phyloP scores from a whole-genome alignment of 2,797 vertebrate genomes.

The Brachyalestes nurse region DNA sequence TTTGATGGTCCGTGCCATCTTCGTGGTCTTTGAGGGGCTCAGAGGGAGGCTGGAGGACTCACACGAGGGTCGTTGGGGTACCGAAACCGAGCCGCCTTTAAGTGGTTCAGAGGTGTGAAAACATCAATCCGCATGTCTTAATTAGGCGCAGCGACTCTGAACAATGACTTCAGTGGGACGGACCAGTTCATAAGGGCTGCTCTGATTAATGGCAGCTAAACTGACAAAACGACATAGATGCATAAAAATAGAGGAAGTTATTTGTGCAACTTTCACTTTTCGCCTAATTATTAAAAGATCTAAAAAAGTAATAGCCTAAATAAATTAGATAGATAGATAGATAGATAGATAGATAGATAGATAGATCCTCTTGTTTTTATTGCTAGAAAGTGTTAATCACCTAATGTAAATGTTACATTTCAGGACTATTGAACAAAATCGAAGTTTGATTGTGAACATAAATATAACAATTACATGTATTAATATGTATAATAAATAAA shows the following conservation, averaged over 20 bases:
- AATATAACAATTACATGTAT: background rate
- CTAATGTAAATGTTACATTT: no score
- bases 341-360: no score
- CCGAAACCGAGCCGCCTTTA: conserved; percentile 75
- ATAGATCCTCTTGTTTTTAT: no score
- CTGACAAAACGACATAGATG: conserved; percentile 42
- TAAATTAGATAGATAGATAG: no score
- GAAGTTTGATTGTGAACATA: background rate
- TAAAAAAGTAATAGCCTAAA: background rate
- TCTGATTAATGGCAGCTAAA: conserved; percentile 73
- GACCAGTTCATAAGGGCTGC: conserved; percentile 65
- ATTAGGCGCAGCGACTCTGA: conserved; percentile 57
- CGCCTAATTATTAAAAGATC: conserved; percentile 23
- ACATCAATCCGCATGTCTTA: conserved; percentile 44
- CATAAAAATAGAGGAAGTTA: conserved; percentile 43
- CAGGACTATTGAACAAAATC: no score
- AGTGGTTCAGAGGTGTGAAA: conserved; percentile 65
- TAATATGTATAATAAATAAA: background rate
- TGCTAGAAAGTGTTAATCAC: background rate
- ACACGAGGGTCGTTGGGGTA: conserved; percentile 61
- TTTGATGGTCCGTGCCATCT: conserved; percentile 66
- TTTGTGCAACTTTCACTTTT: conserved; percentile 29
- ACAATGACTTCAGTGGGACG: conserved; percentile 72
- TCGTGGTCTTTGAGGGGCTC: conserved; percentile 48
- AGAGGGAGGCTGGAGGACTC: conserved; percentile 53